phyloP scores from a whole-genome alignment of 1,140 invertebrate species.

The Ectropis grisescens region DNA sequence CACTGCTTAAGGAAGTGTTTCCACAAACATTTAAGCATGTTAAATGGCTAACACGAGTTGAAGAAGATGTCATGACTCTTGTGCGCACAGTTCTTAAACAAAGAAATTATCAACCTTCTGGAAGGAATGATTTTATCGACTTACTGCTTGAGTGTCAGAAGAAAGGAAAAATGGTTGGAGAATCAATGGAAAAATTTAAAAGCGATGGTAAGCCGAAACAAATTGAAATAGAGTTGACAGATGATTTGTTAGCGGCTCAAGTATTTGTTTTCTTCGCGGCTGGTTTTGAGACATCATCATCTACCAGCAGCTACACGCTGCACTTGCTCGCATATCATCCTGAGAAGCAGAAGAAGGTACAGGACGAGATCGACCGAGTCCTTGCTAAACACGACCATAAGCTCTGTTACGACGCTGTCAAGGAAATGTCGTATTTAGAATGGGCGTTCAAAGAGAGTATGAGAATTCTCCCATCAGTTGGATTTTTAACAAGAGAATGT shows the following conservation, averaged over 20 bases:
- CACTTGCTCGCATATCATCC: slow-evolving; percentile 11
- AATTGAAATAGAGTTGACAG: slow-evolving; percentile 4
- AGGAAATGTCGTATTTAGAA: slow-evolving; percentile 70
- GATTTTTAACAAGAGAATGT: slow-evolving; percentile 18
- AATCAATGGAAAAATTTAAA: slow-evolving; percentile 6
- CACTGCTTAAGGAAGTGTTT: slow-evolving; percentile 3
- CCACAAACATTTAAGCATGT: slow-evolving; percentile 3
- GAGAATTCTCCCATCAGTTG: slow-evolving; percentile 51
- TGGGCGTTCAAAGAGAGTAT: slow-evolving; percentile 21
- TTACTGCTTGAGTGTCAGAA: slow-evolving; percentile 9
- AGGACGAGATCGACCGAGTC: slow-evolving; percentile 7
- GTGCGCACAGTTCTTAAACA: slow-evolving; percentile 3
- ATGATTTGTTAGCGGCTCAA: slow-evolving; percentile 7
- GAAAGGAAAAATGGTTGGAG: slow-evolving; percentile 5
- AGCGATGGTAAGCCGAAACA: slow-evolving; percentile 4
- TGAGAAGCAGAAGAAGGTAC: slow-evolving; percentile 5
- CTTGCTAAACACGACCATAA: slow-evolving; percentile 7
- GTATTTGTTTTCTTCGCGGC: slow-evolving; percentile 14
- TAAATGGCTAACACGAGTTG: not conserved
- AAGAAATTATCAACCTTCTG: slow-evolving; percentile 10
- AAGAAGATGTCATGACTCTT: slow-evolving; percentile 1
- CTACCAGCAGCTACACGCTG: slow-evolving; percentile 7
- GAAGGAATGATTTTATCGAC: slow-evolving; percentile 14
- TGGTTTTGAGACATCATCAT: slow-evolving; percentile 13
- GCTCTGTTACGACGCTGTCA: slow-evolving; percentile 63